Conservation (phyloP, 2,113 vertebrate species). For the Hemiscyllium ocellatum region DNA sequence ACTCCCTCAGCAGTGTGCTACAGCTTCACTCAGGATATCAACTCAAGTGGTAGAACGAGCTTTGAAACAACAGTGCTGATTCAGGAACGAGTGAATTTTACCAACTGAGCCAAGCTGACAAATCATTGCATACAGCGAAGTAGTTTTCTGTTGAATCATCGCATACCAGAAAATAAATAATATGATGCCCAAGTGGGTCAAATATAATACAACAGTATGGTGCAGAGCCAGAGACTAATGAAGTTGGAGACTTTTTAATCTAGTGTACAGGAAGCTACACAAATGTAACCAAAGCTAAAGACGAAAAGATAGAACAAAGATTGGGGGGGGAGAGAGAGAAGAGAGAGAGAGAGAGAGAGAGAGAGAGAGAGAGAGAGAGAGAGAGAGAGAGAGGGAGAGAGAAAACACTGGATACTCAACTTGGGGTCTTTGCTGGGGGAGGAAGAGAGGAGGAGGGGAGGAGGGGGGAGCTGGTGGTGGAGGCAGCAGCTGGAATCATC, state of each 20-base stretch:
- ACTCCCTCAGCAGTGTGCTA: not conserved
- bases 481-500: too few relatives aligned
- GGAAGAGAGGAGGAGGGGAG: not conserved
- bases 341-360: not conserved
- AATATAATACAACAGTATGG: not conserved
- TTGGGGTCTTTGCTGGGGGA: not conserved
- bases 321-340: too few relatives aligned
- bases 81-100: not conserved
- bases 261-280: not conserved
- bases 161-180: not conserved
- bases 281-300: not conserved
- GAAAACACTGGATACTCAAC: not conserved
- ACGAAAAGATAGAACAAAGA: not conserved
- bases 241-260: not conserved
- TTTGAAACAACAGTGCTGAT: not conserved
- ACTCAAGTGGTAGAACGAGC: not conserved
- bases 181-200: not conserved
- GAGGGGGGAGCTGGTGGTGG: too few relatives aligned
- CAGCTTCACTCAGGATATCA: not conserved
- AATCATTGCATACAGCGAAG: not conserved
- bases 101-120: constrained; percentile 4
- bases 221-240: not conserved
- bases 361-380: not conserved
- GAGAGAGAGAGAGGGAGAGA: not conserved
- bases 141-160: not conserved